Conservation (phyloP, 2,113 vertebrate species). For the Atractosteus spatula region DNA sequence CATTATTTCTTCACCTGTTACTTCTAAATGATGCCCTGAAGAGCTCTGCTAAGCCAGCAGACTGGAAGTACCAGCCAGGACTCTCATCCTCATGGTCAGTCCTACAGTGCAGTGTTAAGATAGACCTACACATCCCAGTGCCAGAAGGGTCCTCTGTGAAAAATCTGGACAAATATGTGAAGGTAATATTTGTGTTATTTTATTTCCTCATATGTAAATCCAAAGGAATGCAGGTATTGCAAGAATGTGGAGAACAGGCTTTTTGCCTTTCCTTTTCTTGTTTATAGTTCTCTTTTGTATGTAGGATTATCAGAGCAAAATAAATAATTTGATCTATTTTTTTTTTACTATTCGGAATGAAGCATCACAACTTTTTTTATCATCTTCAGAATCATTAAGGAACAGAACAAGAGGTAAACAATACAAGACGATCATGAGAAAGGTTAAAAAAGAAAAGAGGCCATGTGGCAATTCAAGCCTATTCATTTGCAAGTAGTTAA, state of each 20-base stretch:
- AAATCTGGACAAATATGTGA: conserved; percentile 69
- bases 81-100: conserved; percentile 75
- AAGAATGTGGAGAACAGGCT: not conserved
- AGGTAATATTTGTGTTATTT: conserved; percentile 58
- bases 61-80: conserved; percentile 88
- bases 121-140: conserved; percentile 80
- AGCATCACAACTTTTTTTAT: too few relatives aligned
- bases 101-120: conserved; percentile 74
- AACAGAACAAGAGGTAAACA: too few relatives aligned
- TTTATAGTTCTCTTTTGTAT: too few relatives aligned
- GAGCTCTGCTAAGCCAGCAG: conserved; percentile 86
- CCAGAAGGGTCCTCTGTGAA: conserved; percentile 56
- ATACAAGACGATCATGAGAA: too few relatives aligned
- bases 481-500: too few relatives aligned
- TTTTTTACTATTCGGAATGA: too few relatives aligned
- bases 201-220: too few relatives aligned
- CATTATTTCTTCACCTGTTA: not conserved
- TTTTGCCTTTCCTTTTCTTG: not conserved
- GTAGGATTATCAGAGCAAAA: not conserved
- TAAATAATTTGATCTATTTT: too few relatives aligned
- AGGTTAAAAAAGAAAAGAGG: too few relatives aligned
- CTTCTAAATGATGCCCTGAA: conserved; percentile 29
- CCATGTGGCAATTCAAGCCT: too few relatives aligned
- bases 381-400: too few relatives aligned
- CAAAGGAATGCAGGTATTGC: too few relatives aligned